Conservation (phyloP, 2,113 vertebrate genomes). For the Cygnus atratus region DNA sequence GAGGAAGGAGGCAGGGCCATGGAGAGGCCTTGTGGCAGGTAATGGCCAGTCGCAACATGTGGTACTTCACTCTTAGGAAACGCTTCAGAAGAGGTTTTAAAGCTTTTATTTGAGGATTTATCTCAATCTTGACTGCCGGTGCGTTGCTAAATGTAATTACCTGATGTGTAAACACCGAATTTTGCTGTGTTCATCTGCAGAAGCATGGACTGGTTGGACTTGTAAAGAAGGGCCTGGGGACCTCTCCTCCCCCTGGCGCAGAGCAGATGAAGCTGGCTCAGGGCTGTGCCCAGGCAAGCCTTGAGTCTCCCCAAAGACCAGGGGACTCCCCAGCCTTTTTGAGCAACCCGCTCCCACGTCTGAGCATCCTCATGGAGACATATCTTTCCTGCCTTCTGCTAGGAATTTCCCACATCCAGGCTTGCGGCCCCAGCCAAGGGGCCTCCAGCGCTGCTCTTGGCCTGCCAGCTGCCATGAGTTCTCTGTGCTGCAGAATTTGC, state of each 20-base stretch:
- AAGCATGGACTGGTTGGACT: neutral
- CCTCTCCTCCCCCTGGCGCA: neutral
- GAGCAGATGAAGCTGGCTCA: neutral
- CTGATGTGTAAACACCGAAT: neutral
- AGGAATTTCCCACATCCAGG: rapidly evolving
- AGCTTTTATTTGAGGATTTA: neutral
- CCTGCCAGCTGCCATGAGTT: no score
- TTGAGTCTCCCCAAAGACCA: neutral
- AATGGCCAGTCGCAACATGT: neutral
- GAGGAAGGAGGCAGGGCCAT: rapidly evolving
- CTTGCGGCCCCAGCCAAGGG: no score
- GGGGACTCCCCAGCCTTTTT: neutral
- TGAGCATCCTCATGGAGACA: neutral
- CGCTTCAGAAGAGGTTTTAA: neutral
- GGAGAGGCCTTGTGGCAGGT: neutral
- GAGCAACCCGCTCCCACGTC: neutral
- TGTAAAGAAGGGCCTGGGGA: neutral
- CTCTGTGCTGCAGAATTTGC: no score
- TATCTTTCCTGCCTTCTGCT: neutral
- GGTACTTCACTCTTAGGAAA: neutral
- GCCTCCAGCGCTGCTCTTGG: no score
- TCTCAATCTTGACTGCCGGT: neutral
- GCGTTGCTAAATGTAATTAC: neutral
- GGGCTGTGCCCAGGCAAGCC: neutral
- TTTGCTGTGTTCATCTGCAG: neutral